Conservation (phyloP, 1,140 invertebrate species). For the Penaeus chinensis region DNA sequence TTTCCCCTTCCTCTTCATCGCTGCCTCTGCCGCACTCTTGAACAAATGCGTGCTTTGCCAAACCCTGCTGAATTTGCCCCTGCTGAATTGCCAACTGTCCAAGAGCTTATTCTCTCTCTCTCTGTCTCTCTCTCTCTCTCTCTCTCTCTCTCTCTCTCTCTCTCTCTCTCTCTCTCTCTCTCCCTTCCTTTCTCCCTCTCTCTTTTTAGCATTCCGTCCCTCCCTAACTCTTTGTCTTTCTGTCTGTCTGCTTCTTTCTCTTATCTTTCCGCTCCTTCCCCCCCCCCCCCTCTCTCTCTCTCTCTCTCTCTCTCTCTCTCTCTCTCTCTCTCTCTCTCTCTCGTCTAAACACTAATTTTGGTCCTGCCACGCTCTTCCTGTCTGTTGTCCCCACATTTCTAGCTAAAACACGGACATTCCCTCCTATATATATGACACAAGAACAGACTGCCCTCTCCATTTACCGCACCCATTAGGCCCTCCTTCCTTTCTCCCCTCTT, state of each 20-base stretch:
- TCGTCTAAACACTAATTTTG: neutral
- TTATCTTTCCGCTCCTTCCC: neutral
- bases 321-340: conserved; percentile 4
- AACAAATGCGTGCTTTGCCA: neutral
- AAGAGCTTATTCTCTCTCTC: conserved; percentile 10
- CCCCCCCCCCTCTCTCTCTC: neutral
- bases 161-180: conserved; percentile 26
- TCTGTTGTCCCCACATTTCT: no score
- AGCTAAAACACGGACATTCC: no score
- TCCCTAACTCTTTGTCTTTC: neutral
- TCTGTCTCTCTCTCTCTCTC: neutral
- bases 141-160: neutral
- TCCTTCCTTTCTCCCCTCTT: neutral
- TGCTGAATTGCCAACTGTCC: neutral
- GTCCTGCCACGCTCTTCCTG: no score
- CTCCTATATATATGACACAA: no score
- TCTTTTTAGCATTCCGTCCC: neutral
- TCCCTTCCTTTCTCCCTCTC: neutral
- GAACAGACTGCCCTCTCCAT: neutral
- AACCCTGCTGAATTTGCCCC: neutral
- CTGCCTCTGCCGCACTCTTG: neutral
- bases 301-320: neutral
- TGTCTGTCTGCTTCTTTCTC: neutral
- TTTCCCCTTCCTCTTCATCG: conserved; percentile 32
- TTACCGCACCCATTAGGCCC: neutral